phyloP scores from a whole-genome alignment of 1,140 invertebrate genomes.

The Drosophila albomicans region DNA sequence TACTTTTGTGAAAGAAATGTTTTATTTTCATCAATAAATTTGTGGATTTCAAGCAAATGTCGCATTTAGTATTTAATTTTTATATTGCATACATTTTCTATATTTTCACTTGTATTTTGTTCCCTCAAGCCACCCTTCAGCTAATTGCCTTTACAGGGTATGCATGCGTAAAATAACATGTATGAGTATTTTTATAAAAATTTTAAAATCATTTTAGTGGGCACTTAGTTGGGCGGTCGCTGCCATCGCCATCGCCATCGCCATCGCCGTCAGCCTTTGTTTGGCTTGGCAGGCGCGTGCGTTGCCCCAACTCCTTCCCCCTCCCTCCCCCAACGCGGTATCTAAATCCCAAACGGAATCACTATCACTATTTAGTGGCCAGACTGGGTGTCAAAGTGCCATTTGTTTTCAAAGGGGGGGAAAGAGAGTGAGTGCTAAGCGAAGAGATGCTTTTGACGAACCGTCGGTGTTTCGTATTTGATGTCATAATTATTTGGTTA shows the following conservation, averaged over 20 bases:
- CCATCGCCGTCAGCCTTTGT: conserved; percentile 30
- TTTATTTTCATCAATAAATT: too few relatives aligned
- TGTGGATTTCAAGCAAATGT: too few relatives aligned
- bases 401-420: conserved; percentile 18
- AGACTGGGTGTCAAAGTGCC: conserved; percentile 67
- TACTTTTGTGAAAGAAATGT: too few relatives aligned
- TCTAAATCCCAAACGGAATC: not conserved
- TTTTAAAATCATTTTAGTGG: conserved; percentile 78
- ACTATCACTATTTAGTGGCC: conserved; percentile 18
- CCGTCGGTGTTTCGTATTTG: conserved; percentile 70
- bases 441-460: conserved; percentile 48
- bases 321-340: not conserved
- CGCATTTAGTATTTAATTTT: too few relatives aligned
- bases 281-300: conserved; percentile 43
- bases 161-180: conserved; percentile 24
- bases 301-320: not conserved
- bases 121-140: not conserved
- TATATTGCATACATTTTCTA: too few relatives aligned
- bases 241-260: not conserved
- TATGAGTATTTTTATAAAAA: conserved; percentile 65
- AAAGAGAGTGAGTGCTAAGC: conserved; percentile 58
- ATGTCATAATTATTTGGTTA: conserved; percentile 80
- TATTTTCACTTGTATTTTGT: not conserved
- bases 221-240: conserved; percentile 64
- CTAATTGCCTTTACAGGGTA: conserved; percentile 13